Evolutionary conservation across 2,113 vertebrate genomes (phyloP).

Genomic region (Jacana jacana): DNA sequence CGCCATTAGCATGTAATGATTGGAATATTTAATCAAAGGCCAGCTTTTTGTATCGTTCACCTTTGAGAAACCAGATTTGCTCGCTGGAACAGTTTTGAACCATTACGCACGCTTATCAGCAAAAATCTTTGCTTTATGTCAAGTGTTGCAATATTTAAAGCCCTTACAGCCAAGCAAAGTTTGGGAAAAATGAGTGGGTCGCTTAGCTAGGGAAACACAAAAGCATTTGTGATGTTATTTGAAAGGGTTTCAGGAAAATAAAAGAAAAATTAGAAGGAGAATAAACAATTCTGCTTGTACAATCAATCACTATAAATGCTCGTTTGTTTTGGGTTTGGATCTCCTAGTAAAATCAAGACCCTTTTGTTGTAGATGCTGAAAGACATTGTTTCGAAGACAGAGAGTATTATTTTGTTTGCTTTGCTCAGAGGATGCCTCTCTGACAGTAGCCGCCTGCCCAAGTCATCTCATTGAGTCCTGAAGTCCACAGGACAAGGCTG

Average conservation of each 20-base stretch:
- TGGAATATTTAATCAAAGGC: slow-evolving; percentile 75
- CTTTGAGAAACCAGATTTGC: slow-evolving; percentile 71
- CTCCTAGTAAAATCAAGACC: neutral
- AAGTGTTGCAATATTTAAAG: slow-evolving; percentile 32
- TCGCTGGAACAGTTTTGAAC: slow-evolving; percentile 67
- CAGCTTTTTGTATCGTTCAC: slow-evolving; percentile 63
- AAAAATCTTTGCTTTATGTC: slow-evolving; percentile 33
- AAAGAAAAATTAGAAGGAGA: neutral
- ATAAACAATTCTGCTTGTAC: slow-evolving; percentile 3
- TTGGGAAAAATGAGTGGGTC: slow-evolving; percentile 1
- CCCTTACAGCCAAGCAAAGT: neutral
- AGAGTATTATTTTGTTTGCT: neutral
- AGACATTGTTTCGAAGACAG: neutral
- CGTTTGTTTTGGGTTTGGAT: neutral
- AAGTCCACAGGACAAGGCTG: neutral
- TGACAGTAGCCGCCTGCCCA: neutral
- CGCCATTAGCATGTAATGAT: slow-evolving; percentile 66
- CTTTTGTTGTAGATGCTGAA: neutral
- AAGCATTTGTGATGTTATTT: neutral
- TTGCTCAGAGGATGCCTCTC: neutral
- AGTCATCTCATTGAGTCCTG: neutral
- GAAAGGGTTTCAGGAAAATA: neutral
- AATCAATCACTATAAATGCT: neutral
- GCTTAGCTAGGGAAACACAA: slow-evolving; percentile 2
- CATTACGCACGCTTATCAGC: slow-evolving; percentile 35